Conservation (phyloP, 1,140 invertebrate species). For the Drosophila sulfurigaster region DNA sequence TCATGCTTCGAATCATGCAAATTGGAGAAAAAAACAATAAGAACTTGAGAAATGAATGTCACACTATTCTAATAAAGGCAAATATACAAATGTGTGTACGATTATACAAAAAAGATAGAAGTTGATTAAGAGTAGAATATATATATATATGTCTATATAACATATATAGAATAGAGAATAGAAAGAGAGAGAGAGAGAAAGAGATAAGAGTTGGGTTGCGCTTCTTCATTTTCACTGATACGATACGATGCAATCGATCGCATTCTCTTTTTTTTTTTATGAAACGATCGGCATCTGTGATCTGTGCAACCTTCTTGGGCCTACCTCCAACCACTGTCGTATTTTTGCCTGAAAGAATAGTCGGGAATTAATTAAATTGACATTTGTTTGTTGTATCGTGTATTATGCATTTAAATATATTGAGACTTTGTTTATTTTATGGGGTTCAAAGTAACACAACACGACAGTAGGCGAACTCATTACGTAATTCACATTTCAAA, state of each 20-base stretch:
- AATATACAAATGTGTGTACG: slow-evolving; percentile 21
- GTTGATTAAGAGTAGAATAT: slow-evolving; percentile 9
- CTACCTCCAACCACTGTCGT: slow-evolving; percentile 91
- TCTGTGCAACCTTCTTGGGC: slow-evolving; percentile 56
- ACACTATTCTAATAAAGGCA: slow-evolving; percentile 29
- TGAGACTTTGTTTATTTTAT: background rate
- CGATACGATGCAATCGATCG: slow-evolving; percentile 1
- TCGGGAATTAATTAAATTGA: slow-evolving; percentile 80
- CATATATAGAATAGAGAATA: slow-evolving; percentile 17
- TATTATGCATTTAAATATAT: background rate
- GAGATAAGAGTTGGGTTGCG: slow-evolving; percentile 23
- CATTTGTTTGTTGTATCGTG: background rate
- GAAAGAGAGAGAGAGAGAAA: slow-evolving; percentile 45
- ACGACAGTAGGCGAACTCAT: background rate
- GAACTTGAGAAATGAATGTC: slow-evolving; percentile 29
- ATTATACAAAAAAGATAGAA: slow-evolving; percentile 33
- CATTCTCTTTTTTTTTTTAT: slow-evolving; percentile 5
- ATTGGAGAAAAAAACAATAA: slow-evolving; percentile 36
- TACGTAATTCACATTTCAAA: background rate
- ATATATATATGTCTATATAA: background rate
- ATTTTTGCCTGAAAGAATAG: slow-evolving; percentile 87
- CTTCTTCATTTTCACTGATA: slow-evolving; percentile 9
- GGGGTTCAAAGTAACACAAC: background rate
- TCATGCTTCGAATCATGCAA: slow-evolving; percentile 48
- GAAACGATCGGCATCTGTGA: background rate